Conservation (phyloP, 2,888 invertebrate species). For the Crioceris asparagi region DNA sequence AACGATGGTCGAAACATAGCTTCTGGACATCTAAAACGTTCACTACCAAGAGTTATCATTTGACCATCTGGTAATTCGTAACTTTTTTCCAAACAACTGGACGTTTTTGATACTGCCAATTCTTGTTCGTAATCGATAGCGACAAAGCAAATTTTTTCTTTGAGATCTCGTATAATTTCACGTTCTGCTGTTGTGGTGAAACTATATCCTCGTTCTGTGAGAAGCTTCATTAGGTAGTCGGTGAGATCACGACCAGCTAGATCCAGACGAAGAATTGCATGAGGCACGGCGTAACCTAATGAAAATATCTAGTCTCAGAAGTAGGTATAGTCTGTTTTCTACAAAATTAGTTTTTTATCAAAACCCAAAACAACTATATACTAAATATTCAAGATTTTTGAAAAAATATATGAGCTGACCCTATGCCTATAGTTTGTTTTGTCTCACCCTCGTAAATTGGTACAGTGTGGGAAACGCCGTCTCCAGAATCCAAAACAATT, state of each 20-base stretch:
- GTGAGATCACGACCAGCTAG: constrained; percentile 36
- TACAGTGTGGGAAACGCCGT: constrained; percentile 63
- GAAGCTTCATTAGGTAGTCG: constrained; percentile 38
- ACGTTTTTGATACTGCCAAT: constrained; percentile 48
- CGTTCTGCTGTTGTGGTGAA: constrained; percentile 37
- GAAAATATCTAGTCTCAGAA: constrained; percentile 2
- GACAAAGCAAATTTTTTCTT: constrained; percentile 65
- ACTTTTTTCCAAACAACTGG: constrained; percentile 57
- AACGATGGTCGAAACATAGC: constrained; percentile 51
- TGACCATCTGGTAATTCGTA: constrained; percentile 38
- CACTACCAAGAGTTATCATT: constrained; percentile 50
- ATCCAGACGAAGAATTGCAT: constrained; percentile 37
- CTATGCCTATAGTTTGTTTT: not conserved
- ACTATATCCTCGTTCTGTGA: constrained; percentile 37
- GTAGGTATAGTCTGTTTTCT: not conserved
- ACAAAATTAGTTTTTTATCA: not conserved
- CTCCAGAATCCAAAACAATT: constrained; percentile 62
- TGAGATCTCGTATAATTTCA: constrained; percentile 39
- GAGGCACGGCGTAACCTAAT: constrained; percentile 36
- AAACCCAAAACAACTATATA: not conserved
- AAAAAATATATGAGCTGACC: no score
- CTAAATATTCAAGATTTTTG: no score
- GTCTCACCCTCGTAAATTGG: constrained; percentile 57
- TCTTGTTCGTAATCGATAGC: constrained; percentile 50
- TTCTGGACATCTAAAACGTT: constrained; percentile 52